Percentiles rank a stretch among this genome's conserved stretches.
phyloP scores from a whole-genome alignment of 2,113 vertebrate genomes.

The Sturnira hondurensis region DNA sequence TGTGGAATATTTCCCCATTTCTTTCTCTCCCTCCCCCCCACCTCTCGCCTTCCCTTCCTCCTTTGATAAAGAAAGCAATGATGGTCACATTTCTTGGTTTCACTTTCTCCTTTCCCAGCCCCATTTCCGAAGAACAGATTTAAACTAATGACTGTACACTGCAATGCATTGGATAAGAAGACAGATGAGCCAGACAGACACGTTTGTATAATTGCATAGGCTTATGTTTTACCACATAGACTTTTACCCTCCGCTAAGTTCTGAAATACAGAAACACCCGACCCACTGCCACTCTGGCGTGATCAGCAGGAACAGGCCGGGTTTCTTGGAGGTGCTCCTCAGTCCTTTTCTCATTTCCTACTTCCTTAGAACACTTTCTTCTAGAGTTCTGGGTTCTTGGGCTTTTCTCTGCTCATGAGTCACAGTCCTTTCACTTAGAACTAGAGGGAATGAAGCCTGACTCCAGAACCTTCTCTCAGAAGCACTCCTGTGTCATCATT shows the following conservation, averaged over 20 bases:
- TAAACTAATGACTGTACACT: not conserved
- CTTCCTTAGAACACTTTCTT: not conserved
- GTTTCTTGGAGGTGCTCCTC: not conserved
- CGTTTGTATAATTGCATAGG: not conserved
- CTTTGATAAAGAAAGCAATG: not conserved
- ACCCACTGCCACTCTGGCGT: fast-evolving
- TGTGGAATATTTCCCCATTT: not conserved
- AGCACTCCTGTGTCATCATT: not conserved
- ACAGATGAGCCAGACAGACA: not conserved
- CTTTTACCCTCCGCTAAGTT: not conserved
- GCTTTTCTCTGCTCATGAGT: not conserved
- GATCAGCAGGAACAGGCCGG: not conserved
- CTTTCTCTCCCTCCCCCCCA: not conserved
- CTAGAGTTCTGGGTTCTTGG: not conserved
- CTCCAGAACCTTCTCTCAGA: not conserved
- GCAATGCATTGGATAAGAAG: not conserved
- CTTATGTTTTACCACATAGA: not conserved
- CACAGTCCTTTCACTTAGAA: not conserved
- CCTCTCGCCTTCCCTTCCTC: too few relatives aligned
- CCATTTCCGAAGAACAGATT: not conserved
- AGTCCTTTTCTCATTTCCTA: not conserved
- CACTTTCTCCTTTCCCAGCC: not conserved
- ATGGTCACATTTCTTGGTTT: slow-evolving; percentile 5
- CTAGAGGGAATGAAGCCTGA: not conserved
- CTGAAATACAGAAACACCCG: not conserved